These are phyloP conservation scores for Chelon labrosus DNA, from an alignment of 2,797 vertebrate species.

Conservation along the genomic window DNA sequence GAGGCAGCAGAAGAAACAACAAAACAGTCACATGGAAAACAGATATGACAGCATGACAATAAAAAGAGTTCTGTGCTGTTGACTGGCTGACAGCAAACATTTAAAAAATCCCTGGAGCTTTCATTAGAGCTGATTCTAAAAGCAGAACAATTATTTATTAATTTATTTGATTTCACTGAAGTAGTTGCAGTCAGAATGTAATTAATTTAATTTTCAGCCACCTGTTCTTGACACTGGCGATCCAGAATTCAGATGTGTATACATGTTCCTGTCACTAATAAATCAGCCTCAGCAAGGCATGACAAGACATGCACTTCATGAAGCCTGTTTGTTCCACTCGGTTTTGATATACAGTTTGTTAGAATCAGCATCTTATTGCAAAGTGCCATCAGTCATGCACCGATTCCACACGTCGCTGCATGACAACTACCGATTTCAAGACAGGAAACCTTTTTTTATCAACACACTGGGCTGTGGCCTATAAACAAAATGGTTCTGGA, in stretches of 20 bases:
- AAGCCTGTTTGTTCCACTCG: neutral
- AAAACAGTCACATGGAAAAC: neutral
- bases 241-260: neutral
- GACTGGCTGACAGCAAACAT: neutral
- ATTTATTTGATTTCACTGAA: conserved; percentile 36
- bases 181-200: conserved; percentile 33
- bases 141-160: conserved; percentile 43
- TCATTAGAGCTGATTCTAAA: conserved; percentile 8
- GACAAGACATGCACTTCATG: neutral
- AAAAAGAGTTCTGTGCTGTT: neutral
- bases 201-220: conserved; percentile 44
- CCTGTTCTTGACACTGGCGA: conserved; percentile 41
- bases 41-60: neutral
- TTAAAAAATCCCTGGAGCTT: neutral
- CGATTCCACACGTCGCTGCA: conserved; percentile 2
- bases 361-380: neutral
- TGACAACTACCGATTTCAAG: conserved; percentile 33
- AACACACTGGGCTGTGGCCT: neutral
- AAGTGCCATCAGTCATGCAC: conserved; percentile 21
- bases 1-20: neutral
- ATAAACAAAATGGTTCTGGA: too few species aligned
- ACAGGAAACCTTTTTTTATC: conserved; percentile 8
- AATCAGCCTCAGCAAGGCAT: conserved; percentile 2
- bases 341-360: conserved; percentile 20
- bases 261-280: conserved; percentile 18